Conservation (phyloP, 2,888 invertebrate species). For the Lasioglossum calceatum region DNA sequence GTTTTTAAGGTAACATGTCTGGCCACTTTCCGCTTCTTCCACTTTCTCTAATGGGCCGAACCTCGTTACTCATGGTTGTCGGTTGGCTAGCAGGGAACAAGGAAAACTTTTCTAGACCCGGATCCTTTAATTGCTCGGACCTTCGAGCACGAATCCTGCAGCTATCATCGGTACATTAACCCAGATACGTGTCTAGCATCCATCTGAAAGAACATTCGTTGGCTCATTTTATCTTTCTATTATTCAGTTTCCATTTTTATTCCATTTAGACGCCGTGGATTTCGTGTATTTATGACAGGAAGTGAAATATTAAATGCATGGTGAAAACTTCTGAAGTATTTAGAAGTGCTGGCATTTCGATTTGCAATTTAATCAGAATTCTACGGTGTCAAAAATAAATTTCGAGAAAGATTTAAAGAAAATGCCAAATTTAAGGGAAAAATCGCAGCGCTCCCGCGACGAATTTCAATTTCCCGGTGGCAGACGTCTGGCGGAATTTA, state of each 20-base stretch:
- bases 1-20: background rate
- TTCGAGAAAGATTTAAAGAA: background rate
- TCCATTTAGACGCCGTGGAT: background rate
- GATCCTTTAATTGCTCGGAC: slow-evolving; percentile 53
- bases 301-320: background rate
- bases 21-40: background rate
- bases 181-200: background rate
- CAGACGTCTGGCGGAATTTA: slow-evolving; percentile 26
- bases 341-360: background rate
- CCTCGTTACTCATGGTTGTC: slow-evolving; percentile 66
- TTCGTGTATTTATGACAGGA: background rate
- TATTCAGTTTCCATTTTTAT: background rate
- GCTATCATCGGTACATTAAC: background rate
- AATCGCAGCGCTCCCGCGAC: background rate
- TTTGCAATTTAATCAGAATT: background rate
- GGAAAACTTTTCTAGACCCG: background rate
- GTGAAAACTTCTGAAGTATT: background rate
- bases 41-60: slow-evolving; percentile 67
- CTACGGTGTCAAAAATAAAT: background rate
- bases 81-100: background rate
- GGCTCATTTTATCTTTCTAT: background rate
- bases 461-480: background rate
- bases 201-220: background rate
- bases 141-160: slow-evolving; percentile 33
- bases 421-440: background rate